Conservation (phyloP, 2,888 invertebrate species). For the Pandemis cinnamomeana region DNA sequence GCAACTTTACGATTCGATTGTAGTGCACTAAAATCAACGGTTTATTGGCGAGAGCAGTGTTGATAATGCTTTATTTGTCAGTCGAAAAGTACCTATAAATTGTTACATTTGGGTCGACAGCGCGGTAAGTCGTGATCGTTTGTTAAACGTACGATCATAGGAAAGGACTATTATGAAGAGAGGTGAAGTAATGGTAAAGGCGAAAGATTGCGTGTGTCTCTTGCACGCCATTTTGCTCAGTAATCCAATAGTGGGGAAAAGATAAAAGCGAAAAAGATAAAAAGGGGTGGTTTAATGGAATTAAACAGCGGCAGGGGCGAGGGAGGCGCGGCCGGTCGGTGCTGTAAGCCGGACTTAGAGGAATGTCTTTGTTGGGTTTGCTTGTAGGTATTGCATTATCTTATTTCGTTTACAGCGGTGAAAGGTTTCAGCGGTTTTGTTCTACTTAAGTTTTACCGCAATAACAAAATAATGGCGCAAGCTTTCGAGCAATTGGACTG, state of each 20-base stretch:
- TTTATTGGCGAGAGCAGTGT: constrained; percentile 14
- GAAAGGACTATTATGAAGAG: constrained; percentile 64
- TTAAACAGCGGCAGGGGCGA: constrained; percentile 73
- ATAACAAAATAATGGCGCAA: constrained; percentile 9
- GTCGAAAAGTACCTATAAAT: constrained; percentile 21
- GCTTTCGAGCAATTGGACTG: background rate
- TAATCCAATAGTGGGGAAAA: constrained; percentile 81
- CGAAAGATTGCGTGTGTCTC: constrained; percentile 79
- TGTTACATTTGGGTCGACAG: constrained; percentile 12
- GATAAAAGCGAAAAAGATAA: constrained; percentile 82
- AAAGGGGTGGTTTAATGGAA: constrained; percentile 83
- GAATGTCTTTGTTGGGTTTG: constrained; percentile 77
- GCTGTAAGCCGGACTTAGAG: constrained; percentile 75
- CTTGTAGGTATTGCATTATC: constrained; percentile 41
- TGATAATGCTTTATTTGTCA: constrained; percentile 19
- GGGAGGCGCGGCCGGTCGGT: constrained; percentile 52
- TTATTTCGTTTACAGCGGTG: constrained; percentile 35
- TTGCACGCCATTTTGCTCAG: constrained; percentile 78
- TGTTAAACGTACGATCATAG: constrained; percentile 27
- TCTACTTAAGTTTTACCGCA: constrained; percentile 15
- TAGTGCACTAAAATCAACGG: constrained; percentile 32
- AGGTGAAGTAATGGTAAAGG: constrained; percentile 66
- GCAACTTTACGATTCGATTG: constrained; percentile 27
- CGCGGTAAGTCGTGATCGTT: constrained; percentile 19
- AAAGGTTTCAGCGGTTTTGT: constrained; percentile 33